Conservation (phyloP, 2,113 vertebrate species). For the Clarias gariepinus region DNA sequence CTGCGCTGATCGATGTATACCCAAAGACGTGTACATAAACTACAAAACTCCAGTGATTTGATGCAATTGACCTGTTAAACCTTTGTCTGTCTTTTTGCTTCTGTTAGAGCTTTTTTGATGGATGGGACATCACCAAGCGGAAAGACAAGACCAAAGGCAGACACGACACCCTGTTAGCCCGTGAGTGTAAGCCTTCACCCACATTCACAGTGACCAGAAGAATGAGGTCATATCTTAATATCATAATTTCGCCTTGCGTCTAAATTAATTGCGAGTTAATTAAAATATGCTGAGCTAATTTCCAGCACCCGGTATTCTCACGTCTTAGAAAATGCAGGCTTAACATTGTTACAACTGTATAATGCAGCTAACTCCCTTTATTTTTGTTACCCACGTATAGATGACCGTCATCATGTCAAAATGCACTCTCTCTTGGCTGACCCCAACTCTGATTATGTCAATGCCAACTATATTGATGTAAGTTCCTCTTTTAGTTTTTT, state of each 20-base stretch:
- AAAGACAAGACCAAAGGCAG: conserved; percentile 90
- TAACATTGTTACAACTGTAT: too few relatives aligned
- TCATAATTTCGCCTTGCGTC: not conserved
- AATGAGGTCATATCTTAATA: not conserved
- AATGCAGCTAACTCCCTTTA: not conserved
- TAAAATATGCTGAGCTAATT: conserved; percentile 11
- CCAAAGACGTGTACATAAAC: not conserved
- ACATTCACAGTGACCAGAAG: not conserved
- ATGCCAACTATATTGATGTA: conserved; percentile 95
- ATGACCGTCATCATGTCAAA: conserved; percentile 90
- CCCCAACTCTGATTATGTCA: conserved; percentile 88
- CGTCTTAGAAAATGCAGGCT: not conserved
- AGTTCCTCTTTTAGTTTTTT: conserved; percentile 63
- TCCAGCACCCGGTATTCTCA: not conserved
- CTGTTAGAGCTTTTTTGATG: conserved; percentile 91
- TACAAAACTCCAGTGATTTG: not conserved
- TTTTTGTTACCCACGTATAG: conserved; percentile 62
- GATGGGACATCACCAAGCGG: conserved; percentile 93
- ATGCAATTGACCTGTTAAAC: not conserved
- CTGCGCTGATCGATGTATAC: not conserved
- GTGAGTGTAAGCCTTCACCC: conserved; percentile 61
- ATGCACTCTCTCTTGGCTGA: conserved; percentile 89
- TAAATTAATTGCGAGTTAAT: not conserved
- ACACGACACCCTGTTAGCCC: conserved; percentile 69
- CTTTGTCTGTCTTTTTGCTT: not conserved